phyloP scores from a whole-genome alignment of 2,888 invertebrate genomes.

The Actias luna region DNA sequence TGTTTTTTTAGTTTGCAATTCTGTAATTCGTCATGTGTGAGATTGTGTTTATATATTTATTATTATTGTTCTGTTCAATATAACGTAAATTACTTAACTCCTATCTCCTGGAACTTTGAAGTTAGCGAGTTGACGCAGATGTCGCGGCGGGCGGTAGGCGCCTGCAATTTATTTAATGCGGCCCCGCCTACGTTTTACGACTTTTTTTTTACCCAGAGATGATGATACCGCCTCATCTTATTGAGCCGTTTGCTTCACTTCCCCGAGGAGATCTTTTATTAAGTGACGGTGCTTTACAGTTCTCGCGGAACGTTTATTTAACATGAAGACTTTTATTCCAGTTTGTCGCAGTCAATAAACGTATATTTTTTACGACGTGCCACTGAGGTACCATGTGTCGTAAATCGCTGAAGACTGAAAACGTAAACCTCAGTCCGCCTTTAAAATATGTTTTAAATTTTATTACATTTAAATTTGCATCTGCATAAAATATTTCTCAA shows the following conservation, averaged over 20 bases:
- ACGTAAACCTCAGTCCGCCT: background rate
- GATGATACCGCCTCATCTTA: conserved; percentile 72
- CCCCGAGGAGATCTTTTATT: conserved; percentile 70
- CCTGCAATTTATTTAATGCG: conserved; percentile 76
- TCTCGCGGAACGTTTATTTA: conserved; percentile 47
- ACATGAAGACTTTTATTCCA: conserved; percentile 36
- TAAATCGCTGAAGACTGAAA: conserved; percentile 2
- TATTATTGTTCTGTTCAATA: background rate
- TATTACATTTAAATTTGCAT: background rate
- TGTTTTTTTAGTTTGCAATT: no score
- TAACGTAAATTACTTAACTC: background rate
- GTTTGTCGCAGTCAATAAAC: conserved; percentile 37
- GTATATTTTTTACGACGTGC: conserved; percentile 26
- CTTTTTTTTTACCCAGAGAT: conserved; percentile 61
- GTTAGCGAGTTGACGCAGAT: conserved; percentile 54
- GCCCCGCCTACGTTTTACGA: conserved; percentile 67
- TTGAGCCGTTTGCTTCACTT: conserved; percentile 71
- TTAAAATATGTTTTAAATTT: background rate
- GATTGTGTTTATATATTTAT: background rate
- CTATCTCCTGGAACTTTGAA: conserved; percentile 16
- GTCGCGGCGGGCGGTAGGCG: conserved; percentile 58
- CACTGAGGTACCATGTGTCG: conserved; percentile 19
- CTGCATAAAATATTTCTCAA: no score
- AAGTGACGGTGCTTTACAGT: conserved; percentile 67
- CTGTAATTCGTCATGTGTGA: no score